A percentile compares a stretch with the other conserved stretches of the same genome.
Evolutionary conservation across 2,797 vertebrate species (phyloP).

Genomic region (Microchirus variegatus): DNA sequence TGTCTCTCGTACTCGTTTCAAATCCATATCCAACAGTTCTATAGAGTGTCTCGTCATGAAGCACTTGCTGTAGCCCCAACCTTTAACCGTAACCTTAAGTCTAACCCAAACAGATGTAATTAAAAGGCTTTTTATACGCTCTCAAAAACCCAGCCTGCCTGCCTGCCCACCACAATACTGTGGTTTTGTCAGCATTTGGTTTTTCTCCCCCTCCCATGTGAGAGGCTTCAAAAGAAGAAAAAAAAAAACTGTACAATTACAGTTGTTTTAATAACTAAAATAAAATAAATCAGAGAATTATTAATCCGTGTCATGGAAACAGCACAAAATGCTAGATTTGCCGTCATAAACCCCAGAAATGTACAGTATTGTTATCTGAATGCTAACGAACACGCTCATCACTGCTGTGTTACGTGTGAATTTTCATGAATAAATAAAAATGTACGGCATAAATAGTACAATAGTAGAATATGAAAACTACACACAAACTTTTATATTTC

Average conservation of each 20-base stretch:
- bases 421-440: conserved; percentile 82
- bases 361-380: conserved; percentile 34
- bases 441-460: conserved; percentile 74
- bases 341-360: conserved; percentile 22
- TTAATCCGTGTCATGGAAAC: conserved; percentile 39
- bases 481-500: conserved; percentile 49
- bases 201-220: conserved; percentile 60
- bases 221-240: conserved; percentile 33
- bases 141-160: conserved; percentile 63
- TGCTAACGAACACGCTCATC: conserved; percentile 33
- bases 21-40: conserved; percentile 40
- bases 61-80: conserved; percentile 60
- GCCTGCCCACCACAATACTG: conserved; percentile 61
- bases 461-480: conserved; percentile 56
- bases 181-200: conserved; percentile 61
- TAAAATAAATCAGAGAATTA: conserved; percentile 49
- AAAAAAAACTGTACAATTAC: conserved; percentile 44
- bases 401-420: conserved; percentile 57
- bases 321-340: conserved; percentile 21
- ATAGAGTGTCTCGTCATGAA: conserved; percentile 55
- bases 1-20: conserved; percentile 7
- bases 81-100: conserved; percentile 67
- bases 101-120: conserved; percentile 75
- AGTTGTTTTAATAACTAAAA: conserved; percentile 63
- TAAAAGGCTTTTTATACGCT: conserved; percentile 77